Conservation (phyloP, 2,113 vertebrate species). For the Genyomyrus donnyi region DNA sequence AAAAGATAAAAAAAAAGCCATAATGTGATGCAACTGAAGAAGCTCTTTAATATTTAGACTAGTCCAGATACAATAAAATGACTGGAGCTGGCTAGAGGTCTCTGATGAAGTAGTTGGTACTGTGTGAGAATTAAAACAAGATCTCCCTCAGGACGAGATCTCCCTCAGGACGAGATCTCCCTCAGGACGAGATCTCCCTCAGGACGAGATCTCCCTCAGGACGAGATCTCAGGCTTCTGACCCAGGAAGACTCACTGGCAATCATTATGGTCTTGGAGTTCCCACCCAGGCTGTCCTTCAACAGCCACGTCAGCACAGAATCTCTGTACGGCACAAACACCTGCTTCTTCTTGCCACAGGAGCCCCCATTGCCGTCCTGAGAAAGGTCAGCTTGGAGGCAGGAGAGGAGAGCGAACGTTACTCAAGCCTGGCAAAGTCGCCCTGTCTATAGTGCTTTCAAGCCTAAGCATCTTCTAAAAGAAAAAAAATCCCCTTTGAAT, state of each 20-base stretch:
- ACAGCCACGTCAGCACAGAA: slow-evolving; percentile 94
- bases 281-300: slow-evolving; percentile 96
- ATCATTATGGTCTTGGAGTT: slow-evolving; percentile 99
- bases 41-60: neutral
- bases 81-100: neutral
- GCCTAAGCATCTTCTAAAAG: neutral
- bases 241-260: slow-evolving; percentile 73
- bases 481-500: neutral
- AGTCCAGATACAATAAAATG: neutral
- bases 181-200: neutral
- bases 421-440: neutral
- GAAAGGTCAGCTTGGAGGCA: slow-evolving; percentile 78
- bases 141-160: neutral
- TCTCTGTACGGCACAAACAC: slow-evolving; percentile 97
- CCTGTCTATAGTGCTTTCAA: too few relatives aligned
- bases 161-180: neutral
- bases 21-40: neutral
- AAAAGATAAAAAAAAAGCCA: neutral
- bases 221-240: neutral
- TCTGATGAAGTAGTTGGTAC: neutral
- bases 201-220: neutral
- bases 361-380: slow-evolving; percentile 70
- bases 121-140: neutral
- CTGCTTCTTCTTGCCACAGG: slow-evolving; percentile 84
- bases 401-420: neutral